phyloP scores from a whole-genome alignment of 2,888 invertebrate genomes.

The Lamellibrachia satsuma region DNA sequence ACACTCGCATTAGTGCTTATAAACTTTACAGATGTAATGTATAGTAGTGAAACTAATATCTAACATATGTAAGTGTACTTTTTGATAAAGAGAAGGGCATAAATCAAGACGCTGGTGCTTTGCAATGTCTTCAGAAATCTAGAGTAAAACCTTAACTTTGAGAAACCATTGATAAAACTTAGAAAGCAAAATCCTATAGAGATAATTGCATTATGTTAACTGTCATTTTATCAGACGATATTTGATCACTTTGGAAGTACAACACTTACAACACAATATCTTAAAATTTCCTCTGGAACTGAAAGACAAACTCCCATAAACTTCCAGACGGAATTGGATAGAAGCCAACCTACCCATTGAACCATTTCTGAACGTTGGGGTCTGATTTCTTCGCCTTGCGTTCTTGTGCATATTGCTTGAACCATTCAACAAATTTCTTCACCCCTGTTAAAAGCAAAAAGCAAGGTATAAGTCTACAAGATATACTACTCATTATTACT shows the following conservation, averaged over 20 bases:
- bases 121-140: too few species aligned
- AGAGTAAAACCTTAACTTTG: too few species aligned
- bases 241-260: background rate
- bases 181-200: background rate
- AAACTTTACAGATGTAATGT: too few species aligned
- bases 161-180: background rate
- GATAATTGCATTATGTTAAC: background rate
- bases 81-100: too few species aligned
- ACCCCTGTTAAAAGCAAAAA: background rate
- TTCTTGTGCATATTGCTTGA: background rate
- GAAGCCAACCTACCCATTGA: background rate
- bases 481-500: background rate
- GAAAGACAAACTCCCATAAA: too few species aligned
- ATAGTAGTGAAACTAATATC: too few species aligned
- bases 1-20: too few species aligned
- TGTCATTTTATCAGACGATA: background rate
- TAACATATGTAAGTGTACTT: too few species aligned
- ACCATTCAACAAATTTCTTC: conserved; percentile 21
- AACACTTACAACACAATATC: background rate
- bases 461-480: background rate
- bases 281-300: too few species aligned
- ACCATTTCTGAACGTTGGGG: background rate
- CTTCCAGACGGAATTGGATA: background rate
- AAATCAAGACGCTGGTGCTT: too few species aligned
- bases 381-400: background rate